Conservation (phyloP, 2,113 vertebrate genomes). For the Hassar affinis region DNA sequence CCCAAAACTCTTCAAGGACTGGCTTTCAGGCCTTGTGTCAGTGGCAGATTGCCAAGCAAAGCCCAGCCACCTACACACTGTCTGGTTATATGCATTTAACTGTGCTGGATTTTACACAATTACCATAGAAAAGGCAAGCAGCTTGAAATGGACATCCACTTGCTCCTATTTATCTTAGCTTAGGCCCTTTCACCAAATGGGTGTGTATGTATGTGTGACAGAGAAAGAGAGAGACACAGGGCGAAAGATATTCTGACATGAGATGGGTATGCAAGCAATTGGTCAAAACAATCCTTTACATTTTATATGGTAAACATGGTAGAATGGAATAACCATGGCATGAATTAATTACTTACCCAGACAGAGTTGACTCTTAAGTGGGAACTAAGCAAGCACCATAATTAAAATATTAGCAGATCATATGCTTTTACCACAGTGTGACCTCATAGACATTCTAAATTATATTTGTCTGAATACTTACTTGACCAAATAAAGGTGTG, state of each 20-base stretch:
- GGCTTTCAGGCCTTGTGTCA: conserved; percentile 4
- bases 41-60: conserved; percentile 7
- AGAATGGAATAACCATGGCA: neutral
- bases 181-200: neutral
- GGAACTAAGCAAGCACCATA: neutral
- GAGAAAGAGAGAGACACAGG: too few species aligned
- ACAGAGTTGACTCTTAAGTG: neutral
- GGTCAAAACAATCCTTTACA: neutral
- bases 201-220: neutral
- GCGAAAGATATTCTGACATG: too few species aligned
- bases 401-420: neutral
- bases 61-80: conserved; percentile 10
- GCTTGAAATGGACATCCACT: neutral
- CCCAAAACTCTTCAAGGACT: neutral
- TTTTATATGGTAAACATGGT: too few species aligned
- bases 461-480: neutral
- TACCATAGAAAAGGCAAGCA: conserved; percentile 1
- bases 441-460: neutral
- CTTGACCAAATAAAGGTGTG: neutral
- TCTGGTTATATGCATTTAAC: neutral
- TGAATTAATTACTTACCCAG: neutral
- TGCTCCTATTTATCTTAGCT: neutral
- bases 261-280: neutral
- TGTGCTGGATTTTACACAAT: conserved; percentile 9
- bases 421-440: neutral